Base-by-base conservation (phyloP, 2,797 vertebrate genomes). In the Centroberyx gerrardi region DNA sequence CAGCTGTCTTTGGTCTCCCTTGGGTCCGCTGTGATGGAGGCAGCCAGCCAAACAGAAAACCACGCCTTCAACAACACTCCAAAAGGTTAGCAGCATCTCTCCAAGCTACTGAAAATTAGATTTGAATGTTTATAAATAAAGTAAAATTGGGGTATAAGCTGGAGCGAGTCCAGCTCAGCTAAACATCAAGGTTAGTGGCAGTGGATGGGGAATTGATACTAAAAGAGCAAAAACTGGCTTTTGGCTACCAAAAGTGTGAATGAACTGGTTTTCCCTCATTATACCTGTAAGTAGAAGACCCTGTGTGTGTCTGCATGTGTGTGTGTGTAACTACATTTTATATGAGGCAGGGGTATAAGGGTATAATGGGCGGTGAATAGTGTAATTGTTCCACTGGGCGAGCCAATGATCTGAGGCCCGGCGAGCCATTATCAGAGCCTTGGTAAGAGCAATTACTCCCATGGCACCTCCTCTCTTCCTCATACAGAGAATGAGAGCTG, bases 361-460 rank as follows among this genome's bases (percentile, higher is more conserved):
- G 59, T 49, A 48, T 78, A 84, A 85, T 70, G 49, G 63, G 40
- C 52, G 75, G 66, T 58, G 68, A 76, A 76, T 56, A 54, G 61
- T 65, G 55, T 86, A 89, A 91, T 83, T 78, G 75, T 49, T 80
- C 70, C 78, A 54, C 44, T 44, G 77, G 72, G 78, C 70, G 70
- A 69, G 36, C 53, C 66, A 33, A 60, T 84, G 74, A 87, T 85
- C 51, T 27, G 64, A 67, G 61, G 74, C 73, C 59, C 68, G 18
- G 70, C 6, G 36, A 66, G 69, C 73, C 79, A 81, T 85, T 86
- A 87, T 81, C 73, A 72, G 52, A 82, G 64, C 52, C 52, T 75
- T 63, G 15, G 33, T 3, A 14, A 78, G 76, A 83, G 76, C 73
- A 68, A 72, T 78, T 55, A 66, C 76, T 75, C 66, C 68, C 64